Base-by-base conservation (phyloP, 2,888 invertebrate genomes). In the Esperia sulphurella region DNA sequence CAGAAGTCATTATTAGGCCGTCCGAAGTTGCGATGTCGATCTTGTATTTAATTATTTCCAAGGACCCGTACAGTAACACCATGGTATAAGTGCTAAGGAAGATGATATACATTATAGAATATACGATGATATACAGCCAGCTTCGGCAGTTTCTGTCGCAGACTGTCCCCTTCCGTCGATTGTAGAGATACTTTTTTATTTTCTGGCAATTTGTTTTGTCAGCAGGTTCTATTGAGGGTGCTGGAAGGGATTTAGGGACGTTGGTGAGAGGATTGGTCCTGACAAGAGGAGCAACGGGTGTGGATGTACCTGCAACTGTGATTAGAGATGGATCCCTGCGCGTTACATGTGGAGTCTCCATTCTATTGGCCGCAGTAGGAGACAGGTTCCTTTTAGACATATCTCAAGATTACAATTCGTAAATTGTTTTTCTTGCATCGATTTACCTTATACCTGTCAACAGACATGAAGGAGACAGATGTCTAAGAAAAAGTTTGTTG, bases 21-120 rank as follows among this genome's bases (percentile, higher is more conserved):
- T 4, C 12, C 21, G 21, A 21, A 21, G 21, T 3, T 21, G 21
- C 21, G 21, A 21, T 21, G 1, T 12, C 29, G 3, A 8, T 28
- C 12, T 14, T 10, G 1, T 8, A 8, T 57, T 73, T 80, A 8
- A 87, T 53, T 2, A 80, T 31, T 3, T 48, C 33, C 29, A 88
- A 52, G 0, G 83, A 65, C 4, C 46, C 43, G 43, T 72, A 85
- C 0, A 88, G 59, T 3, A 80, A 59, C 8, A 82, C 43, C 48
- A 84, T 52, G 1, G 77, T 77, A 43, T 68, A 87, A 0, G 84
- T 79, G 4, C 48, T 33, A 14, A 87, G 54, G 50, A 85, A 86
- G 33, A 80, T 54, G 1, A 86, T 10, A 48, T 87, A 88, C 47
- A 87, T 66, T 0, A 75, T 45, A 0, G 78, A 63, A 50, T 88